Conservation (phyloP, 2,797 vertebrate genomes). For the Anguilla anguilla region DNA sequence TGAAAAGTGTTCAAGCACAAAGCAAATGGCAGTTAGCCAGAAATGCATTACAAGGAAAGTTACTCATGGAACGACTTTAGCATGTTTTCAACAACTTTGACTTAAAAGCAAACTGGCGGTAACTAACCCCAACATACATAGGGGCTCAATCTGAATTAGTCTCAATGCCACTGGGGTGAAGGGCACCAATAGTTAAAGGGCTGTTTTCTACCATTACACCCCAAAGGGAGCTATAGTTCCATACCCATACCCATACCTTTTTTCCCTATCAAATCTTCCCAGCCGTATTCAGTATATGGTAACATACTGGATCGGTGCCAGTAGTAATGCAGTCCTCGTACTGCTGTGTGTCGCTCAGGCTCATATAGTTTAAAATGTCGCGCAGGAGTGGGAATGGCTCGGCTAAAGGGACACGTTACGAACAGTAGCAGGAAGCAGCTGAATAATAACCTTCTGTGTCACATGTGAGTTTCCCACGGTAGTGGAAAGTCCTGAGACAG, state of each 20-base stretch:
- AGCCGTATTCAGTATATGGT: not conserved
- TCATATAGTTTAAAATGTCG: not conserved
- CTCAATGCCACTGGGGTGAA: not conserved
- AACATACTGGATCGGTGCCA: not conserved
- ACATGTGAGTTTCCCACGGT: conserved; percentile 12
- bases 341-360: not conserved
- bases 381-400: not conserved
- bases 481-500: not conserved
- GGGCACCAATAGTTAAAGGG: not conserved
- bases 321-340: not conserved
- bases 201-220: not conserved
- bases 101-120: not conserved
- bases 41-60: no score
- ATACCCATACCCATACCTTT: not conserved
- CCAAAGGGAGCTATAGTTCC: not conserved
- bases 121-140: not conserved
- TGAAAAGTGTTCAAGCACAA: no score
- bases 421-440: conserved; percentile 5
- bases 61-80: no score
- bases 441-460: not conserved
- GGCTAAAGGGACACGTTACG: not conserved
- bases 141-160: not conserved
- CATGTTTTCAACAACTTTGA: not conserved
- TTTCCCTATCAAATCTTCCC: not conserved
- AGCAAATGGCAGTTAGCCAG: no score